Evolutionary conservation across 2,888 invertebrate genomes (phyloP), one percentile per base, ranked within the genome.

Genomic region (Bhutanitis thaidina): DNA sequence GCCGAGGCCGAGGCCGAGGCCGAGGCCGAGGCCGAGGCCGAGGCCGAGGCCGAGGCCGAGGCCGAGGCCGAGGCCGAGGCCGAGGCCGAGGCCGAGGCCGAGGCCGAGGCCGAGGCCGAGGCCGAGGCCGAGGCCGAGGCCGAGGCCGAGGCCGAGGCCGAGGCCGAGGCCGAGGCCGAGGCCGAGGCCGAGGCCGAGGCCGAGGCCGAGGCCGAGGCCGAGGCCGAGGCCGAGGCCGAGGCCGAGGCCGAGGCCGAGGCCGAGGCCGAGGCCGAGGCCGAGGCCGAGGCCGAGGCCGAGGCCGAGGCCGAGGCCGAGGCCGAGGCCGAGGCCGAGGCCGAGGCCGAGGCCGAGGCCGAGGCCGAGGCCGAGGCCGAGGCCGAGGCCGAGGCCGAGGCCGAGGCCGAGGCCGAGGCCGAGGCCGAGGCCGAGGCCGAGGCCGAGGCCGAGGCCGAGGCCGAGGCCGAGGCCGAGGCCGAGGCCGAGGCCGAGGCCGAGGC

Each of bases 361-460:
- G 64, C 60, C 60, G 59, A 62, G 57, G 44, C 59, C 54, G 56
- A 61, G 3, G 20, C 43, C 69, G 67, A 74, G 67, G 64, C 73
- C 61, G 62, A 63, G 12, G 12, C 64, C 35, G 45, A 41, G n/a
- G n/a, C 20, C 34, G 25, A 51, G 59, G 51, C 13, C 13, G 9
- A 35, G 13, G 60, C 64, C 60, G 58, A 57, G 56, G 43, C 58
- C 53, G 56, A 15, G 60, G 64, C 60, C 60, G 59, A 62, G 57
- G 44, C 59, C 54, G 56, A 61, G 3, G 20, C 43, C 69, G 67
- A 74, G 67, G 64, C 73, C 61, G 62, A 63, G 12, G 12, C 64
- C 35, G 45, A 41, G n/a, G n/a, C 20, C 34, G 25, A 51, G 59
- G 51, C 13, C 13, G 9, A 35, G 13, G 60, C 64, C 60, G 58